Conservation (phyloP, 2,797 vertebrate genomes). For the Sebastes ruberrimus region DNA sequence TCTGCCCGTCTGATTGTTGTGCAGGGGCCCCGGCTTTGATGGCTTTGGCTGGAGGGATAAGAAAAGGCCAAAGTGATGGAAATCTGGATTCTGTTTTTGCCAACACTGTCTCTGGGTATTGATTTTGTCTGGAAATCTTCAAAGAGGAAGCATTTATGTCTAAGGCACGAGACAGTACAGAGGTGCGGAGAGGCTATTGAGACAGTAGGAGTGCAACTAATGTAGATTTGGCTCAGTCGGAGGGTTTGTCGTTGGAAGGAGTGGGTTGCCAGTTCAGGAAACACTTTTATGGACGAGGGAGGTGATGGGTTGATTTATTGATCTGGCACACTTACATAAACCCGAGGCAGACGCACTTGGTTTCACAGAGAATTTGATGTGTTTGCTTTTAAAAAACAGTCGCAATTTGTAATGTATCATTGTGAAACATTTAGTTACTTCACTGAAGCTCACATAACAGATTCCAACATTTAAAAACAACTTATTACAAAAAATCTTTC, state of each 20-base stretch:
- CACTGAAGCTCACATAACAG: background rate
- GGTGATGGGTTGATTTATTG: conserved; percentile 50
- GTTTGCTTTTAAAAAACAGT: background rate
- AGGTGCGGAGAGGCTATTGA: conserved; percentile 61
- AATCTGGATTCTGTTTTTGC: conserved; percentile 74
- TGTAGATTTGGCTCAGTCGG: conserved; percentile 63
- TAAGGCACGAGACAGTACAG: conserved; percentile 56
- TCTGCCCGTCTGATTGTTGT: conserved; percentile 61
- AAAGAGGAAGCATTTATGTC: conserved; percentile 76
- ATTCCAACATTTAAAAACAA: background rate
- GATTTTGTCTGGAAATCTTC: conserved; percentile 83
- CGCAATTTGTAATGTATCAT: background rate
- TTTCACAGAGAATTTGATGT: background rate
- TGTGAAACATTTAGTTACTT: background rate
- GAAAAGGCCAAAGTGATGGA: conserved; percentile 77
- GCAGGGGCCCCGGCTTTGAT: conserved; percentile 66
- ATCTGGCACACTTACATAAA: conserved; percentile 35
- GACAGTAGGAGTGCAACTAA: conserved; percentile 59
- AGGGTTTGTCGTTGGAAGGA: conserved; percentile 41
- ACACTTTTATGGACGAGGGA: conserved; percentile 22
- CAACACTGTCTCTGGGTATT: conserved; percentile 74
- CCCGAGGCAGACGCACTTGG: background rate
- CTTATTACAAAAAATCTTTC: background rate
- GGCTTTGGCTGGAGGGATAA: conserved; percentile 67
- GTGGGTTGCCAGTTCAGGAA: conserved; percentile 46